Evolutionary conservation across 2,113 vertebrate species (phyloP).

Genomic region (Chloebia gouldiae): DNA sequence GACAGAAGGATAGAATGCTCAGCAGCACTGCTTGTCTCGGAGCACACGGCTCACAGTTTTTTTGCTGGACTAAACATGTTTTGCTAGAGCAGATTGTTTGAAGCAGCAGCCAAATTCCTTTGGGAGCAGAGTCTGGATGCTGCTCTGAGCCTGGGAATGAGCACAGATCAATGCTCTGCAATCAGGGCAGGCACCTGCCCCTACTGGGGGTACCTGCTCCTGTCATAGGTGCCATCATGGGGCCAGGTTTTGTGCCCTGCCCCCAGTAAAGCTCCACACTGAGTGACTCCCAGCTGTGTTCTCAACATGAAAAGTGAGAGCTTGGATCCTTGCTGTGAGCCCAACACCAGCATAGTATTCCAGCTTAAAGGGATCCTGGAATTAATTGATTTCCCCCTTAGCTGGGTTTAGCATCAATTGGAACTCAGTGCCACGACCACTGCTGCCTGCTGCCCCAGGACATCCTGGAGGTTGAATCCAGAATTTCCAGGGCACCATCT

Average conservation of each 20-base stretch:
- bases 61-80: background rate
- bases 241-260: background rate
- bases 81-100: background rate
- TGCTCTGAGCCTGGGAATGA: background rate
- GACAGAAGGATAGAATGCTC: accelerated
- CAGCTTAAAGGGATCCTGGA: background rate
- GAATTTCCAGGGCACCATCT: background rate
- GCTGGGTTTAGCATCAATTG: background rate
- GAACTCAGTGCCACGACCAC: accelerated
- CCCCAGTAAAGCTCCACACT: accelerated
- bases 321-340: accelerated
- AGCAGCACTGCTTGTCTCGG: background rate
- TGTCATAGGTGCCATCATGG: background rate
- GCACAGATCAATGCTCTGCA: background rate
- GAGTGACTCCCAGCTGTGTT: accelerated
- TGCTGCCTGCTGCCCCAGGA: background rate
- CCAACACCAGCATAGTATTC: background rate
- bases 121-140: background rate
- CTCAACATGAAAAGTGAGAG: background rate
- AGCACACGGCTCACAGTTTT: background rate
- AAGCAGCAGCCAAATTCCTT: background rate
- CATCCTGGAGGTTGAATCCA: background rate
- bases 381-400: background rate
- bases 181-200: background rate
- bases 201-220: background rate